phyloP scores from a whole-genome alignment of 2,888 invertebrate genomes.

The Leptogaster cylindrica region DNA sequence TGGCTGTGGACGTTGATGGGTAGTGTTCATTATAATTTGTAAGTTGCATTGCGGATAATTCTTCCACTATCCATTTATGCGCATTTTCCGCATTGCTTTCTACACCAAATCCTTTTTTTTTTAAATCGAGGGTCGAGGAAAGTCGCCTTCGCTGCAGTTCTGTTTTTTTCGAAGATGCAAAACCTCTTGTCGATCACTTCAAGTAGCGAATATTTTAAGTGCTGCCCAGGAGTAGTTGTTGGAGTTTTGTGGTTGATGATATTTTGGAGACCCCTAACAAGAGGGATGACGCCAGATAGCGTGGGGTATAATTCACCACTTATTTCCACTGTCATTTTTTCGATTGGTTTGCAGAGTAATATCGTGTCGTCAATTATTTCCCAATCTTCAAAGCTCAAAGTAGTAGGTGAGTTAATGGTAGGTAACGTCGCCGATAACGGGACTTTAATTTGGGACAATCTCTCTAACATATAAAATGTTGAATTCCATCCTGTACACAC shows the following conservation, averaged over 20 bases:
- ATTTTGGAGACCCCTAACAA: not conserved
- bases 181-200: slow-evolving; percentile 2
- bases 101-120: slow-evolving; percentile 26
- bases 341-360: slow-evolving; percentile 25
- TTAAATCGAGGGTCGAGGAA: slow-evolving; percentile 38
- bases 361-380: slow-evolving; percentile 23
- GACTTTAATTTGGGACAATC: slow-evolving; percentile 20
- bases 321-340: slow-evolving; percentile 16
- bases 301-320: slow-evolving; percentile 15
- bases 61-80: slow-evolving; percentile 33
- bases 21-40: not conserved
- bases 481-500: slow-evolving; percentile 38
- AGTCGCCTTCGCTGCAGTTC: slow-evolving; percentile 28
- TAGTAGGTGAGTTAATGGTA: not conserved
- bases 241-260: not conserved
- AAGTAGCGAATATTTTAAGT: not conserved
- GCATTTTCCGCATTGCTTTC: slow-evolving; percentile 25
- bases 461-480: slow-evolving; percentile 24
- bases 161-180: slow-evolving; percentile 11
- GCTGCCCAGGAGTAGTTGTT: not conserved
- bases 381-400: slow-evolving; percentile 15
- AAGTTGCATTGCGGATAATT: not conserved
- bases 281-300: slow-evolving; percentile 22
- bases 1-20: not conserved
- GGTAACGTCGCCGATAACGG: slow-evolving; percentile 2